These are phyloP conservation scores for Adelosebastes latens DNA, from an alignment of 2,797 vertebrate species.

Conservation along the genomic window DNA sequence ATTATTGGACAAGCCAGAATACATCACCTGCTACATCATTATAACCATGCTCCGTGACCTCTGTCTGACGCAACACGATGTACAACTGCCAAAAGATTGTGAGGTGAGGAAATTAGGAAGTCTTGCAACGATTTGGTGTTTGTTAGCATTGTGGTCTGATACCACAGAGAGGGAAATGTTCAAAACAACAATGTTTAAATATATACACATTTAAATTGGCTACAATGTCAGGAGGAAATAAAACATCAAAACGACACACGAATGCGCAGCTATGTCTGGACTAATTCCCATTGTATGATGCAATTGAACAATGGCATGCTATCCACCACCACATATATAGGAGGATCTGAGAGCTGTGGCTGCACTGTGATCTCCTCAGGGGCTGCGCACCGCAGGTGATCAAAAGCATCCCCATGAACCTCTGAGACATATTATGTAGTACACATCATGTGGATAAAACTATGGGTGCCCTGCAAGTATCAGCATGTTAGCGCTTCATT, in stretches of 20 bases:
- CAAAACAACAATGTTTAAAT: background rate
- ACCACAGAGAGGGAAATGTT: background rate
- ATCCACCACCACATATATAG: background rate
- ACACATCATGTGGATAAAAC: conserved; percentile 24
- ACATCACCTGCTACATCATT: background rate
- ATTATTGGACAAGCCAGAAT: background rate
- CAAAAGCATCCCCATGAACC: conserved; percentile 52
- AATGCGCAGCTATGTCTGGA: background rate
- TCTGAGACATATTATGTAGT: conserved; percentile 28
- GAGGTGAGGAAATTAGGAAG: background rate
- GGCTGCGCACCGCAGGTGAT: conserved; percentile 35
- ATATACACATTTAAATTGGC: background rate
- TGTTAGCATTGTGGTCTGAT: background rate
- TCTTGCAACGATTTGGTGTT: background rate
- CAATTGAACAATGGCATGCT: background rate
- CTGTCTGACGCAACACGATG: background rate
- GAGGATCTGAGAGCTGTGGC: conserved; percentile 35
- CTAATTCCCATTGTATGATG: background rate
- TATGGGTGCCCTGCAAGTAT: conserved; percentile 17
- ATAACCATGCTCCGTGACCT: background rate
- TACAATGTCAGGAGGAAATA: background rate
- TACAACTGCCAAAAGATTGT: background rate
- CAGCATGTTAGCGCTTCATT: conserved; percentile 27
- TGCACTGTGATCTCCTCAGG: conserved; percentile 53
- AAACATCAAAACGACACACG: background rate